Base-by-base conservation (phyloP, 2,888 invertebrate species). In the Chalcis sispes region DNA sequence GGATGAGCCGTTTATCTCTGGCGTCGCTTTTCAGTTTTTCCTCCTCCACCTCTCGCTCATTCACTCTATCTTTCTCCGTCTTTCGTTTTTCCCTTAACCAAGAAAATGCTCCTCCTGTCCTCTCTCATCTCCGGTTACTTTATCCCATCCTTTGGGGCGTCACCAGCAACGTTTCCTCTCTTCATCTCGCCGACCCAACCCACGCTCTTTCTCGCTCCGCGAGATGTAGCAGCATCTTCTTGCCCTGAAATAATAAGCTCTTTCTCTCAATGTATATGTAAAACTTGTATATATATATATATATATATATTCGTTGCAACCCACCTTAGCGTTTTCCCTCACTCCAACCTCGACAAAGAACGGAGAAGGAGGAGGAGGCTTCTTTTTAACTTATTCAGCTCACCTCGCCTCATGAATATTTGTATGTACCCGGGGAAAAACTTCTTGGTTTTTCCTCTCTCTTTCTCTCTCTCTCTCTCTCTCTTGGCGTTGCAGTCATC, bases 1-100 rank as follows among this genome's bases (percentile, higher is more conserved):
- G 85, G 86, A 86, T 88, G 85, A 88, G 87, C 86, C 86, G 87
- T 88, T 87, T 87, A 88, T 87, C 87, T 86, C 83, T 77, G 83
- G 86, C 85, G 85, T 86, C 86, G 86, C 85, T 87, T 87, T 87
- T 86, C 86, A 85, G 85, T 83, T 85, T 85, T 84, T 61, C 74
- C 70, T 56, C 77, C 78, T 59, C 71, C 74, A 78, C 70, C 80
- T 70, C 74, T 72, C 73, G 73, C 72, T 27, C 81, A 78, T 46
- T 52, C 59, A 76, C 72, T 79, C 79, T 71, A 77, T 58, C 32
- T 36, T 10, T 15, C 58, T 36, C n/a, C 10, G 13, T 20, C 58
- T 36, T 36, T 36, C 58, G n/a, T 58, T 10, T 58, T 20, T 58
- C 58, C 20, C 13, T 58, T 46, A 46, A 25, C 27, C 46, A 25